phyloP scores from a whole-genome alignment of 2,888 invertebrate species.

The Phanerotoma sp. region DNA sequence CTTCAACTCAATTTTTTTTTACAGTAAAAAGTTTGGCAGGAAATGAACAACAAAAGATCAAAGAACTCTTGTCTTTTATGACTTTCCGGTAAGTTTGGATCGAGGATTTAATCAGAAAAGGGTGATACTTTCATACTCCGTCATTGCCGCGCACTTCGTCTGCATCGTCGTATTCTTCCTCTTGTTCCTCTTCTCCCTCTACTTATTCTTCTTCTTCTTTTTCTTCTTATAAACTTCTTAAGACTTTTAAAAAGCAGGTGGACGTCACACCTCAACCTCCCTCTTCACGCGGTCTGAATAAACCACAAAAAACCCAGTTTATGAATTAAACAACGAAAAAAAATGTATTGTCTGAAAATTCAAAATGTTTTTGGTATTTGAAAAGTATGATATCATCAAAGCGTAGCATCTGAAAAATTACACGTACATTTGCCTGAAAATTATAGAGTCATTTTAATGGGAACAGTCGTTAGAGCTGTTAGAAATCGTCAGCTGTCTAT shows the following conservation, averaged over 20 bases:
- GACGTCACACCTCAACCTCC: slow-evolving; percentile 43
- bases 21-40: not conserved
- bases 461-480: slow-evolving; percentile 4
- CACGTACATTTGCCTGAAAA: slow-evolving; percentile 2
- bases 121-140: not conserved
- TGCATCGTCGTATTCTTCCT: slow-evolving; percentile 6
- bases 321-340: not conserved
- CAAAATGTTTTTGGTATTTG: not conserved
- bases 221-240: slow-evolving; percentile 9
- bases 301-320: slow-evolving; percentile 31
- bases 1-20: not conserved
- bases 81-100: too few species aligned
- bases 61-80: too few species aligned
- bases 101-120: too few species aligned
- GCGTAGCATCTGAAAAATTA: slow-evolving; percentile 5
- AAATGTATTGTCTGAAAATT: not conserved
- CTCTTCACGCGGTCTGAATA: slow-evolving; percentile 25
- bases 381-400: not conserved
- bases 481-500: not conserved
- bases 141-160: not conserved
- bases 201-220: not conserved
- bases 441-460: slow-evolving; percentile 2
- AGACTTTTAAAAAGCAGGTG: slow-evolving; percentile 42
- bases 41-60: not conserved
- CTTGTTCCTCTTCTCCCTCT: slow-evolving; percentile 12